Conservation (phyloP, 2,113 vertebrate species). For the Lophotis ruficrista region DNA sequence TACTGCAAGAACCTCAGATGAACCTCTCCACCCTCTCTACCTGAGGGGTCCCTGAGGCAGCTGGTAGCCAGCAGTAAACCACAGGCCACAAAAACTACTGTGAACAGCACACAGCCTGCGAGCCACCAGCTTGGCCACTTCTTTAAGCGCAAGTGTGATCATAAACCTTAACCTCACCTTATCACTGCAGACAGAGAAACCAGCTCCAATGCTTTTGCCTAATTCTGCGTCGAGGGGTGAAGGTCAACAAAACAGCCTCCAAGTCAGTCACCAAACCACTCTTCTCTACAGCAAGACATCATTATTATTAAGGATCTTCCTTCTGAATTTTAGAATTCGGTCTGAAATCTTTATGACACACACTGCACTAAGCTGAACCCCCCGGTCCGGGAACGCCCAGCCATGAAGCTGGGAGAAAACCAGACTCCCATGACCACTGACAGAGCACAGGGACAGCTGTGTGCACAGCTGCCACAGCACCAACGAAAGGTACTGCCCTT, state of each 20-base stretch:
- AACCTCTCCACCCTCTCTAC: not conserved
- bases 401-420: not conserved
- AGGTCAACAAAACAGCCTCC: not conserved
- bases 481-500: not conserved
- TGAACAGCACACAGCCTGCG: not conserved
- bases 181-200: not conserved
- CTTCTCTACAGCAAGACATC: not conserved
- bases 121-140: not conserved
- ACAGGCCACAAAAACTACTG: not conserved
- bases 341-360: not conserved
- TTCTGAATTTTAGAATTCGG: not conserved
- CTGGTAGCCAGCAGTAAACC: not conserved
- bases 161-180: not conserved
- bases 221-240: not conserved
- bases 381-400: rapidly evolving
- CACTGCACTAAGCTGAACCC: rapidly evolving
- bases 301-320: not conserved
- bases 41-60: not conserved
- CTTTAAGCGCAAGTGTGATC: not conserved
- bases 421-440: not conserved
- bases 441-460: not conserved
- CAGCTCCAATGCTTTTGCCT: not conserved
- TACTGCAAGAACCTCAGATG: not conserved
- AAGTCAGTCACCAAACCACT: not conserved
- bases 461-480: not conserved